Evolutionary conservation across 2,888 invertebrate species (phyloP), one percentile per base, ranked within the genome.

Genomic region (Hypomecis punctinalis): DNA sequence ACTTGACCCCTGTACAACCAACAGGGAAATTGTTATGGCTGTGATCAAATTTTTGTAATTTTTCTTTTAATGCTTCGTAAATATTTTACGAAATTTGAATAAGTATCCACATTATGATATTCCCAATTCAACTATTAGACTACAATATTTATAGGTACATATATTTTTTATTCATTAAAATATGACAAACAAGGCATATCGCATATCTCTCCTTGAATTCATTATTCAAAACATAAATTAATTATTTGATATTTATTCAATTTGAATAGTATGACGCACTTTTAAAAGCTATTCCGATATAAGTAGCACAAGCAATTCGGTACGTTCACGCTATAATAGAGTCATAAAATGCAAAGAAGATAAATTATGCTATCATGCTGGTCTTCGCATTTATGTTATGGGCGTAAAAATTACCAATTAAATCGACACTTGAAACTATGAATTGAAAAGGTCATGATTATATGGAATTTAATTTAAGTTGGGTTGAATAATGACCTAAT

Each of bases 291-390:
- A 40, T 52, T 40, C 39, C 23, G 6, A 7, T n/a, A 49, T 35
- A 49, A n/a, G 3, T 23, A 23, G 23, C 23, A 23, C 23, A 23
- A 23, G 23, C 10, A 37, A 40, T 33, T 52, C 40, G 6, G 42
- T 52, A 6, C 37, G 13, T 54, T 54, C 40, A 55, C 36, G 13
- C 46, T 37, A 13, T 46, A 55, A 37, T 40, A 40, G 52, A 52
- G 52, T 36, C 6, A 52, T 52, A 40, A 52, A 52, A 40, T 23
- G 10, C 40, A 33, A 52, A 36, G 33, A 10, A n/a, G 40, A 33
- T 33, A 52, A 33, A 13, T 51, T 23, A 52, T 23, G 23, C 23
- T 23, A 40, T 40, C 23, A 52, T n/a, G 6, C 40, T 52, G 39
- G 11, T 35, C 9, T 33, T 5, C 33, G 33, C 10, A 9, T 43